phyloP scores from a whole-genome alignment of 2,113 vertebrate species.

The Herpailurus yagouaroundi region DNA sequence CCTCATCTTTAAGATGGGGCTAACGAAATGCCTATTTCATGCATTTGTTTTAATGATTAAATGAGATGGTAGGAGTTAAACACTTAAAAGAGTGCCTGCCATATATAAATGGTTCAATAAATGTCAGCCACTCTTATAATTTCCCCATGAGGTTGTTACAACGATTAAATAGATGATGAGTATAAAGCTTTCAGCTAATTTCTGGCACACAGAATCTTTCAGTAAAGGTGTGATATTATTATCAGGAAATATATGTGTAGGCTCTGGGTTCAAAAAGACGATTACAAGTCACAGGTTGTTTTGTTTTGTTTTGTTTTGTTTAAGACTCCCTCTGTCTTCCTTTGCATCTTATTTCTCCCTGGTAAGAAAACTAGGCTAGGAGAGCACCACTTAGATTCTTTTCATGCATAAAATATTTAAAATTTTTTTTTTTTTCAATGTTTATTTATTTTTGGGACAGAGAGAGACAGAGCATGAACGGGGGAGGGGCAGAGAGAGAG shows the following conservation, averaged over 20 bases:
- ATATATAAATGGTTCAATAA: background rate
- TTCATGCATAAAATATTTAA: background rate
- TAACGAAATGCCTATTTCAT: background rate
- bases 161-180: constrained; percentile 11
- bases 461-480: too few relatives aligned
- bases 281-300: background rate
- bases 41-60: background rate
- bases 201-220: background rate
- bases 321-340: background rate
- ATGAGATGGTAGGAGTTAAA: background rate
- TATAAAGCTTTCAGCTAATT: background rate
- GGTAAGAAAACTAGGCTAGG: background rate
- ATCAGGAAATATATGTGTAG: background rate
- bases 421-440: too few relatives aligned
- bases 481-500: too few relatives aligned
- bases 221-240: background rate
- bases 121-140: constrained; percentile 16
- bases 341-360: background rate
- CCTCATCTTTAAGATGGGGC: background rate
- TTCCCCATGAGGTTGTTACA: background rate
- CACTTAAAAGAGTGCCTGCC: background rate
- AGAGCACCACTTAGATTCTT: background rate
- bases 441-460: too few relatives aligned
- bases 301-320: background rate
- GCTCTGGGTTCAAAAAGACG: background rate